phyloP scores from a whole-genome alignment of 2,888 invertebrate species.

The Mythimna vitellina region DNA sequence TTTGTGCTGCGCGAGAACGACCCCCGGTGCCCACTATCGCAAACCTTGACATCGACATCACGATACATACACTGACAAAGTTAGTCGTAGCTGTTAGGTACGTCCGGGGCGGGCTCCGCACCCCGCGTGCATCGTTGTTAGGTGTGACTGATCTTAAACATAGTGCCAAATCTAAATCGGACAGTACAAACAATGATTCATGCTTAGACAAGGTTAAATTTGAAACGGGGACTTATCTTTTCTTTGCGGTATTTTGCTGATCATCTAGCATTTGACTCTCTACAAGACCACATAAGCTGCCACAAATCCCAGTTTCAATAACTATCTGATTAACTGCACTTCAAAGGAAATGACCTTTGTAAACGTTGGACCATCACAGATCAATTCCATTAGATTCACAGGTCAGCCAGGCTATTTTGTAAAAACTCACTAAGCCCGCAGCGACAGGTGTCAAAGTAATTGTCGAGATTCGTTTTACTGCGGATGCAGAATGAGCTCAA shows the following conservation, averaged over 20 bases:
- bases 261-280: constrained; percentile 57
- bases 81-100: constrained; percentile 87
- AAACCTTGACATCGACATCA: constrained; percentile 65
- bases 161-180: constrained; percentile 77
- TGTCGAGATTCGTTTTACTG: constrained; percentile 31
- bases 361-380: constrained; percentile 73
- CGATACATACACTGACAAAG: constrained; percentile 77
- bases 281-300: constrained; percentile 70
- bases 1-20: constrained; percentile 77
- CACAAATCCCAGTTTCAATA: constrained; percentile 78
- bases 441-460: constrained; percentile 10
- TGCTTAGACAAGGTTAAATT: constrained; percentile 82
- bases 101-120: constrained; percentile 73
- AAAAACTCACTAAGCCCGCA: constrained; percentile 43
- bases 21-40: constrained; percentile 69
- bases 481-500: constrained; percentile 34
- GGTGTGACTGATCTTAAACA: constrained; percentile 74
- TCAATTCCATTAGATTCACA: constrained; percentile 79
- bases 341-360: constrained; percentile 69
- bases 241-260: constrained; percentile 68
- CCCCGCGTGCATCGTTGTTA: constrained; percentile 83
- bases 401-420: constrained; percentile 64
- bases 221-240: constrained; percentile 78
- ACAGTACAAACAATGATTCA: constrained; percentile 84
- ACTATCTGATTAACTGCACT: constrained; percentile 70